These are phyloP conservation scores for Acanthisitta chloris DNA, from an alignment of 2,113 vertebrate species.

Conservation along the genomic window DNA sequence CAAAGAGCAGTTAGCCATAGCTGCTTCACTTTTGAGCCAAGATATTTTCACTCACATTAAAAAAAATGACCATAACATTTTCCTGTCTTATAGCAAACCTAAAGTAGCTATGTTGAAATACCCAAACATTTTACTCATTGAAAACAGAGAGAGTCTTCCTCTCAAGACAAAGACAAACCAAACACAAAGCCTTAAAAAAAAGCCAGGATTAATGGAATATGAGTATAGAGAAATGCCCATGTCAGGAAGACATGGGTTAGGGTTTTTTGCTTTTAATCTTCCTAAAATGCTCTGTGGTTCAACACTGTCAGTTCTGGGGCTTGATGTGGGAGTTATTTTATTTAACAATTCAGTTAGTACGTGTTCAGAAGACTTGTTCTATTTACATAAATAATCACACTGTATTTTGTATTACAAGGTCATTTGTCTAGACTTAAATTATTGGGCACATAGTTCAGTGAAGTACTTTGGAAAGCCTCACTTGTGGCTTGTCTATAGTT, in stretches of 20 bases:
- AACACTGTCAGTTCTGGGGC: background rate
- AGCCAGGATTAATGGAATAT: background rate
- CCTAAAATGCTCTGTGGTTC: background rate
- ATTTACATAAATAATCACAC: background rate
- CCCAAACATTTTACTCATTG: background rate
- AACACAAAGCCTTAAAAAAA: background rate
- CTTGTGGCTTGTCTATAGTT: background rate
- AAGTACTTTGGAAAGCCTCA: background rate
- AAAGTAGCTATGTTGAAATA: background rate
- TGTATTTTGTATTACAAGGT: background rate
- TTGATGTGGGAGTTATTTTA: background rate
- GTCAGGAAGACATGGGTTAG: rapidly evolving
- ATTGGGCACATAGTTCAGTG: background rate
- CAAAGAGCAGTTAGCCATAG: background rate
- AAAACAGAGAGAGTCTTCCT: background rate
- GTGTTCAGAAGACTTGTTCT: background rate
- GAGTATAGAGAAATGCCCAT: background rate
- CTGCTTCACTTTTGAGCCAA: background rate
- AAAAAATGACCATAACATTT: background rate
- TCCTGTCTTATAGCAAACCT: background rate
- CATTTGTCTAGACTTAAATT: background rate
- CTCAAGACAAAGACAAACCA: background rate
- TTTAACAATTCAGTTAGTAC: background rate
- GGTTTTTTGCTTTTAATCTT: background rate
- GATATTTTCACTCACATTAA: background rate